Evolutionary conservation across 2,888 invertebrate genomes (phyloP).

Genomic region (Sinelater perroti): DNA sequence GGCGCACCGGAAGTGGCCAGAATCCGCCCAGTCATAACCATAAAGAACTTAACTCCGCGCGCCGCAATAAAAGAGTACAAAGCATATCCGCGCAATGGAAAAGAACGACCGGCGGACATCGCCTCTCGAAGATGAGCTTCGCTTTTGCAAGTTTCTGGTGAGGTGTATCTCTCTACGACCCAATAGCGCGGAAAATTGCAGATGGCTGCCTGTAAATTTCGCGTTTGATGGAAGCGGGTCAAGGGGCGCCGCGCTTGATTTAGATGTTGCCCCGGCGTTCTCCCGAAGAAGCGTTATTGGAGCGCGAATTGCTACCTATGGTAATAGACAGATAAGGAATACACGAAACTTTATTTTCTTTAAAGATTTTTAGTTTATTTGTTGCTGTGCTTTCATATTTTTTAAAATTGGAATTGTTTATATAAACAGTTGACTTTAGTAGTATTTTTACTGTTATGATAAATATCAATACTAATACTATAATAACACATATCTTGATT

Average conservation of each 20-base stretch:
- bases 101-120: slow-evolving; percentile 23
- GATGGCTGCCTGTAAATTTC: slow-evolving; percentile 18
- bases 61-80: slow-evolving; percentile 29
- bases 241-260: slow-evolving; percentile 1
- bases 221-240: slow-evolving; percentile 2
- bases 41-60: slow-evolving; percentile 34
- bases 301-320: slow-evolving; percentile 2
- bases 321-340: too few species aligned
- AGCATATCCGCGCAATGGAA: slow-evolving; percentile 25
- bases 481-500: too few species aligned
- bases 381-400: too few species aligned
- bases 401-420: too few species aligned
- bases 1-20: slow-evolving; percentile 25
- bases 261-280: slow-evolving; percentile 3
- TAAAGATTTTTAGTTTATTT: too few species aligned
- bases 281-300: slow-evolving; percentile 1
- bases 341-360: too few species aligned
- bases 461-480: too few species aligned
- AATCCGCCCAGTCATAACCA: slow-evolving; percentile 34
- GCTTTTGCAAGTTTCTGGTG: slow-evolving; percentile 23
- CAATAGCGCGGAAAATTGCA: slow-evolving; percentile 22
- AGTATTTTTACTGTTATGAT: too few species aligned
- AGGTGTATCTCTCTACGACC: slow-evolving; percentile 12
- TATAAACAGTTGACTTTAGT: too few species aligned
- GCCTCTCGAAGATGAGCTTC: slow-evolving; percentile 16